Conservation (phyloP, 2,888 invertebrate species). For the Busseola fusca region DNA sequence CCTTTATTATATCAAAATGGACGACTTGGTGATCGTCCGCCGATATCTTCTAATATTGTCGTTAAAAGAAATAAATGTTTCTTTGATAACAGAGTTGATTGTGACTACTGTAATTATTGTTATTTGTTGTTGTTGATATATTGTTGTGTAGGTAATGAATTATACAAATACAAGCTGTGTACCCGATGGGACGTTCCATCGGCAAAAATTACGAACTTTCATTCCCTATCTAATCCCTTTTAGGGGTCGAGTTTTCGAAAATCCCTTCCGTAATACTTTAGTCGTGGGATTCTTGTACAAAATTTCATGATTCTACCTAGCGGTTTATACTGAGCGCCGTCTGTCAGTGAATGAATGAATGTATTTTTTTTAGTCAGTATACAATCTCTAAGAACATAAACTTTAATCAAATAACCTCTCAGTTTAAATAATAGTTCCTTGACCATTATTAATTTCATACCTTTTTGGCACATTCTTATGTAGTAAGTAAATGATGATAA, state of each 20-base stretch:
- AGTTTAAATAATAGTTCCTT: slow-evolving; percentile 29
- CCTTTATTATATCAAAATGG: background rate
- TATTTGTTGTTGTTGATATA: background rate
- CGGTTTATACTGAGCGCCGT: background rate
- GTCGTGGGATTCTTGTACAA: background rate
- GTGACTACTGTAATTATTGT: background rate
- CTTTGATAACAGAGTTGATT: background rate
- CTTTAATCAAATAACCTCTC: slow-evolving; percentile 3
- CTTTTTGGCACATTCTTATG: slow-evolving; percentile 34
- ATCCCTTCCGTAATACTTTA: background rate
- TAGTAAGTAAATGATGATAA: slow-evolving; percentile 5
- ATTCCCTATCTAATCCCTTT: background rate
- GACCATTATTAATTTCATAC: slow-evolving; percentile 2
- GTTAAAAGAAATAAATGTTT: background rate
- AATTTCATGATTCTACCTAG: background rate
- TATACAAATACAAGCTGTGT: background rate
- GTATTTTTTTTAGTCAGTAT: background rate
- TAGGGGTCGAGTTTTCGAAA: background rate
- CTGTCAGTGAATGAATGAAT: background rate
- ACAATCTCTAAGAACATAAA: slow-evolving; percentile 11
- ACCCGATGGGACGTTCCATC: background rate
- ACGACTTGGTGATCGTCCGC: background rate
- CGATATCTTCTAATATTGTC: background rate
- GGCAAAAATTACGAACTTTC: background rate
- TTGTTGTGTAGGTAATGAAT: background rate